Evolutionary conservation across 2,888 invertebrate genomes (phyloP).

Genomic region (Scaptomyza cyrtandrae): DNA sequence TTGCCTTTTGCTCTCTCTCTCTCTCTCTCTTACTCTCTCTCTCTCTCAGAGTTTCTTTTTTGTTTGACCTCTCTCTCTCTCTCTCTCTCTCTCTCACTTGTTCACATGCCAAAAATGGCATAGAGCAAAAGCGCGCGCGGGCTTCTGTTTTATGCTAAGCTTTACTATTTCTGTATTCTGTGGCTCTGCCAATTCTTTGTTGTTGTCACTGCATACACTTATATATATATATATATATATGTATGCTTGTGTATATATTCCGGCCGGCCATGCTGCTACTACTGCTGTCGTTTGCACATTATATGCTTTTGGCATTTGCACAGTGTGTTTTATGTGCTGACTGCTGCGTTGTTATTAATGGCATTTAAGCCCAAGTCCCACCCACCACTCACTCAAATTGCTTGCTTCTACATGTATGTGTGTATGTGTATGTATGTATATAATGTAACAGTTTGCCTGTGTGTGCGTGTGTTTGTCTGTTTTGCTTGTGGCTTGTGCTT

Average conservation of each 20-base stretch:
- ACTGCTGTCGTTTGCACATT: slow-evolving; percentile 42
- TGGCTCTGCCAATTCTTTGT: slow-evolving; percentile 5
- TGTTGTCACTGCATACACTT: slow-evolving; percentile 27
- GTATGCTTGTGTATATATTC: slow-evolving; percentile 29
- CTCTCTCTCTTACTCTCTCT: slow-evolving; percentile 49
- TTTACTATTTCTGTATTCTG: slow-evolving; percentile 40
- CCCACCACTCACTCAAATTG: slow-evolving; percentile 62
- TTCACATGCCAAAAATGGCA: slow-evolving; percentile 22
- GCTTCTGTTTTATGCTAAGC: slow-evolving; percentile 62
- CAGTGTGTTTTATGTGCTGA: slow-evolving; percentile 64
- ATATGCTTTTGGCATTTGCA: slow-evolving; percentile 53
- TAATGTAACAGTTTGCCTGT: slow-evolving; percentile 3
- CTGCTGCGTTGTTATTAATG: slow-evolving; percentile 71
- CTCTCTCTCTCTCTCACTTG: slow-evolving; percentile 17
- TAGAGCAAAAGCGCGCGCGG: slow-evolving; percentile 58
- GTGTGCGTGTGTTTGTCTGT: slow-evolving; percentile 21
- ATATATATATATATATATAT: neutral
- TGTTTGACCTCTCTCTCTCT: slow-evolving; percentile 15
- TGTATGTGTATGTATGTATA: too few species aligned
- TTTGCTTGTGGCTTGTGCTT: slow-evolving; percentile 52
- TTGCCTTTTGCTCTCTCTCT: slow-evolving; percentile 34
- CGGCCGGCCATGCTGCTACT: slow-evolving; percentile 48
- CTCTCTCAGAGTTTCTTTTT: neutral
- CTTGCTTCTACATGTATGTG: slow-evolving; percentile 49
- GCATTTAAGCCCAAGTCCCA: slow-evolving; percentile 63